phyloP scores from a whole-genome alignment of 2,797 vertebrate genomes.

The Microctenopoma lineatum region DNA sequence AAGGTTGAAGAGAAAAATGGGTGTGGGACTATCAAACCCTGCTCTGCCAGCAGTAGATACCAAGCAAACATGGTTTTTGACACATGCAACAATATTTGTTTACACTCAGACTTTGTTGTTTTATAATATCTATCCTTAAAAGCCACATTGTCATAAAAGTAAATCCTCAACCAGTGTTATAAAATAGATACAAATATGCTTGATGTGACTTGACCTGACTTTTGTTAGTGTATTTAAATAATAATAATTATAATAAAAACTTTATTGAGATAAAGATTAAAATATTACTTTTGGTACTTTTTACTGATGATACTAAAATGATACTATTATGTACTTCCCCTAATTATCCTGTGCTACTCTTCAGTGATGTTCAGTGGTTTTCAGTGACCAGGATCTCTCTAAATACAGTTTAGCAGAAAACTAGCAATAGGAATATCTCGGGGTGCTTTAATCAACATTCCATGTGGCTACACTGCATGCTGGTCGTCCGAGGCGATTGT shows the following conservation, averaged over 20 bases:
- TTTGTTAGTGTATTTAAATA: neutral
- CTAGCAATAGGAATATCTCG: neutral
- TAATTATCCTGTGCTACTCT: neutral
- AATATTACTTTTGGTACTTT: no score
- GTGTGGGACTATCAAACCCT: conserved; percentile 31
- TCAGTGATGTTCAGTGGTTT: neutral
- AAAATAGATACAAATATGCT: neutral
- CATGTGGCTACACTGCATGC: neutral
- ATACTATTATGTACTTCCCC: neutral
- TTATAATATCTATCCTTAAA: neutral
- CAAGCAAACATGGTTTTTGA: conserved; percentile 5
- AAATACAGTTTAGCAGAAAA: neutral
- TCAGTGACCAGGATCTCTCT: neutral
- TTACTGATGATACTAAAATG: no score
- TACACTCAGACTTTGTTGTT: conserved; percentile 11
- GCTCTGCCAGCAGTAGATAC: conserved; percentile 33
- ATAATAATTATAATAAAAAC: no score
- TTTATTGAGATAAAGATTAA: no score
- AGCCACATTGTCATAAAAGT: neutral
- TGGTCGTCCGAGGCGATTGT: neutral
- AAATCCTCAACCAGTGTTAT: conserved; percentile 16
- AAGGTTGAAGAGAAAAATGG: conserved; percentile 28
- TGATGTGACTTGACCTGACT: no score
- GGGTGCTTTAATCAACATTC: neutral
- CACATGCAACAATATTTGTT: conserved; percentile 11